These are phyloP conservation scores for Mergus octosetaceus DNA, from an alignment of 2,797 vertebrate species.

Conservation along the genomic window DNA sequence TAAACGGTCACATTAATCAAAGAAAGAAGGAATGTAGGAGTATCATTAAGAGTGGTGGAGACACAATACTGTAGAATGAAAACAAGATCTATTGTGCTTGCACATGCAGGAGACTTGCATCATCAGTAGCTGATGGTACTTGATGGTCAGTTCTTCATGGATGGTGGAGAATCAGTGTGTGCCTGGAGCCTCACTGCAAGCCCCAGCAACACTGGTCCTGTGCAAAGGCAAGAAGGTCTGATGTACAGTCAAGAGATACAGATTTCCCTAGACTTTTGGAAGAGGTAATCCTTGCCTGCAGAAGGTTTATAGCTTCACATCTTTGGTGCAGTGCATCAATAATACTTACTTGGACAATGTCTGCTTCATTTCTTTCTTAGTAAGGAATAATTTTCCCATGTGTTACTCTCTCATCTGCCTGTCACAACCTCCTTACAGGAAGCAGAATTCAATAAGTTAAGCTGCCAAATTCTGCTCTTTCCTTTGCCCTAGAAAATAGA, in stretches of 20 bases:
- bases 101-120: not conserved
- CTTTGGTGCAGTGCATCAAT: not conserved
- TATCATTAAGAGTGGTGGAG: not conserved
- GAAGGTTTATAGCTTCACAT: not conserved
- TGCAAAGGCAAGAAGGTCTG: not conserved
- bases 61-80: not conserved
- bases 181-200: not conserved
- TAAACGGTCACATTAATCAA: not conserved
- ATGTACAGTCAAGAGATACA: not conserved
- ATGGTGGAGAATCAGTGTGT: not conserved
- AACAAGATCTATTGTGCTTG: not conserved
- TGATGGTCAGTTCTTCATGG: not conserved
- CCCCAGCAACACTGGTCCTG: not conserved
- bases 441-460: not conserved
- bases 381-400: not conserved
- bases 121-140: not conserved
- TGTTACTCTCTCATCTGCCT: not conserved
- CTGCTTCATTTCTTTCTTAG: not conserved
- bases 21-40: rapidly evolving
- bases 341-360: not conserved
- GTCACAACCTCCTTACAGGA: not conserved
- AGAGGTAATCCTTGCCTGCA: not conserved
- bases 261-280: not conserved
- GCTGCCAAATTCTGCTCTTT: not conserved
- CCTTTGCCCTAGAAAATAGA: not conserved